phyloP scores from a whole-genome alignment of 2,113 vertebrate species.

The Sylvilagus bachmani region DNA sequence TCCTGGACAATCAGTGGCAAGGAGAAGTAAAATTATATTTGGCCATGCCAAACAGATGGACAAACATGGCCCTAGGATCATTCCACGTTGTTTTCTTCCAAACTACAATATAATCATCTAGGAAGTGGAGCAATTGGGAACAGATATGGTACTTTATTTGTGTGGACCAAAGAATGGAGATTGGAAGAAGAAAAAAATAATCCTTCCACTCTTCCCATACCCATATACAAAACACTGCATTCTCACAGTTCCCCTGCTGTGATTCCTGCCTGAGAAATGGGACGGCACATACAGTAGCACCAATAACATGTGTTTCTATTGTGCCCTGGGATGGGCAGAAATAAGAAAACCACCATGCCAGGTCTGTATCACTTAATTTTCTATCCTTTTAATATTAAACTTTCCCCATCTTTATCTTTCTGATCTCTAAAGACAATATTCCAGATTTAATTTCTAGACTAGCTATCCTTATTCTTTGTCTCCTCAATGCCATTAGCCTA shows the following conservation, averaged over 20 bases:
- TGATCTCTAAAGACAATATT: conserved; percentile 48
- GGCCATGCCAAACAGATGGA: not conserved
- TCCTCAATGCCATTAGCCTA: not conserved
- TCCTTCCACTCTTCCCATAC: not conserved
- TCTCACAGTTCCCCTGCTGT: not conserved
- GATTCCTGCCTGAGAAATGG: not conserved
- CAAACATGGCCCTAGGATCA: conserved; percentile 20
- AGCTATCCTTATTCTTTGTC: conserved; percentile 32
- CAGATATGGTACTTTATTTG: not conserved
- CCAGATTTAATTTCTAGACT: conserved; percentile 28
- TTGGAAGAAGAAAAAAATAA: conserved; percentile 41
- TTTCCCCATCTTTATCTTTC: conserved; percentile 11
- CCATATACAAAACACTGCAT: not conserved
- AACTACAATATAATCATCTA: conserved; percentile 22
- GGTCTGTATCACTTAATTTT: not conserved
- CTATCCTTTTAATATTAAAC: not conserved
- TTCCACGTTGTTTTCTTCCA: not conserved
- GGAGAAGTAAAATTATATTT: conserved; percentile 13
- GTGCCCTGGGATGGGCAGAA: not conserved
- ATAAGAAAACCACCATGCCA: not conserved
- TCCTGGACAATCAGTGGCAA: not conserved
- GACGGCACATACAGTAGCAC: not conserved
- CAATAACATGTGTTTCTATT: not conserved
- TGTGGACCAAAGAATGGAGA: conserved; percentile 6
- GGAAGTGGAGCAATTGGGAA: not conserved